These are phyloP conservation scores for Psammodynastes pulverulentus DNA, from an alignment of 2,113 vertebrate species.

Conservation along the genomic window DNA sequence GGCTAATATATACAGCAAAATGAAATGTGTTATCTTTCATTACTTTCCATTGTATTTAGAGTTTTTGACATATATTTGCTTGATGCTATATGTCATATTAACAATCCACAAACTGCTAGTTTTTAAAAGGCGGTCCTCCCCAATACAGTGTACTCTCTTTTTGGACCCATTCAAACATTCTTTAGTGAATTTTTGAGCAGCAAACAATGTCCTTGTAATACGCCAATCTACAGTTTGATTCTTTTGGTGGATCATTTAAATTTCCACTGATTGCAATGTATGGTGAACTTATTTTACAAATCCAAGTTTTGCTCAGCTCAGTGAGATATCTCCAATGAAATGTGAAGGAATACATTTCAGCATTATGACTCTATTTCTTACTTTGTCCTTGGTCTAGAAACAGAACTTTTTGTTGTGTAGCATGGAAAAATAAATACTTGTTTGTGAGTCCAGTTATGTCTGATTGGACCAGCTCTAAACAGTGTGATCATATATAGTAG, in stretches of 20 bases:
- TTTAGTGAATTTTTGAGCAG: not conserved
- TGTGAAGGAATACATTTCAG: not conserved
- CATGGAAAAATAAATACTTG: not conserved
- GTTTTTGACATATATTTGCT: not conserved
- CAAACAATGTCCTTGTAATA: not conserved
- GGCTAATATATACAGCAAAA: not conserved
- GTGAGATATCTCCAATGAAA: not conserved
- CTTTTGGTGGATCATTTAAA: not conserved
- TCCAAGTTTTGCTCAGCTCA: not conserved
- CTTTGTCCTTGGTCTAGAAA: not conserved
- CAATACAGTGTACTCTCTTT: not conserved
- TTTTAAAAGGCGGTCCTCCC: not conserved
- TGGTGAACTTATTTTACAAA: not conserved
- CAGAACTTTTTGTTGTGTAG: not conserved
- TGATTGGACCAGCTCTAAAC: not conserved
- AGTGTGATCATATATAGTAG: not conserved
- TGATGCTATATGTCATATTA: not conserved
- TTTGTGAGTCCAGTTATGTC: not conserved
- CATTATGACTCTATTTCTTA: too few species aligned
- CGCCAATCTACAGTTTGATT: not conserved
- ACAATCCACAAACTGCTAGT: not conserved
- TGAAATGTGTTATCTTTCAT: not conserved
- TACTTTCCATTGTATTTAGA: not conserved
- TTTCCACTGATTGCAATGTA: not conserved
- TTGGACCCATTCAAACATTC: not conserved